Evolutionary conservation across 2,888 invertebrate genomes (phyloP).

Genomic region (Nemapogon koenigi): DNA sequence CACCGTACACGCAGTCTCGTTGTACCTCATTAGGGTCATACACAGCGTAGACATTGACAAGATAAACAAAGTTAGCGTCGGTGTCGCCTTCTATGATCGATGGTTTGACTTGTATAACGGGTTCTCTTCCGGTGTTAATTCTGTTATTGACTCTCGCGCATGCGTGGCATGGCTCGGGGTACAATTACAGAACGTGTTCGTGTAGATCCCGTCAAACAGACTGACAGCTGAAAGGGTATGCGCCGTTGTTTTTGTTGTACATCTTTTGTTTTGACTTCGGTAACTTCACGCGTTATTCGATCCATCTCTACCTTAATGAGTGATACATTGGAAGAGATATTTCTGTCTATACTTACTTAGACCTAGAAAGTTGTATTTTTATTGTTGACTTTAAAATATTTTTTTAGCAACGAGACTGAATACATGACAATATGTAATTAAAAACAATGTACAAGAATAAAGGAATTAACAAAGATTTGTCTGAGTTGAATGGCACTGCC

Average conservation of each 20-base stretch:
- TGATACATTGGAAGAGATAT: no score
- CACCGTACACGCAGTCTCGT: conserved; percentile 12
- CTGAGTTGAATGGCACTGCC: no score
- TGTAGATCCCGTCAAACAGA: conserved; percentile 11
- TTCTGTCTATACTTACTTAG: no score
- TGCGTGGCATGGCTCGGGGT: conserved; percentile 1
- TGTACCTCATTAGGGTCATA: conserved; percentile 31
- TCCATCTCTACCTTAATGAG: no score
- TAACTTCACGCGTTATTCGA: no score
- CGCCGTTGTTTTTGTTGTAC: conserved; percentile 5
- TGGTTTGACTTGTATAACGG: conserved; percentile 29
- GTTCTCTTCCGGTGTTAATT: conserved; percentile 28
- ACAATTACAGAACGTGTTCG: conserved; percentile 10
- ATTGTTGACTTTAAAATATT: no score
- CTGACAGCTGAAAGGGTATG: conserved; percentile 12
- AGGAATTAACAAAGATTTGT: no score
- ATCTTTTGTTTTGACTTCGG: neutral
- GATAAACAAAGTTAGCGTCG: conserved; percentile 8
- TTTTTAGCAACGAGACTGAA: no score
- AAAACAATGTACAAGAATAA: no score
- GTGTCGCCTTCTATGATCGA: conserved; percentile 24
- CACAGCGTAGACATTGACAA: conserved; percentile 12
- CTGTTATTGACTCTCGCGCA: conserved; percentile 9
- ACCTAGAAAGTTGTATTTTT: no score
- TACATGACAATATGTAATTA: no score